Conservation (phyloP, 2,113 vertebrate species). For the Bettongia penicillata region DNA sequence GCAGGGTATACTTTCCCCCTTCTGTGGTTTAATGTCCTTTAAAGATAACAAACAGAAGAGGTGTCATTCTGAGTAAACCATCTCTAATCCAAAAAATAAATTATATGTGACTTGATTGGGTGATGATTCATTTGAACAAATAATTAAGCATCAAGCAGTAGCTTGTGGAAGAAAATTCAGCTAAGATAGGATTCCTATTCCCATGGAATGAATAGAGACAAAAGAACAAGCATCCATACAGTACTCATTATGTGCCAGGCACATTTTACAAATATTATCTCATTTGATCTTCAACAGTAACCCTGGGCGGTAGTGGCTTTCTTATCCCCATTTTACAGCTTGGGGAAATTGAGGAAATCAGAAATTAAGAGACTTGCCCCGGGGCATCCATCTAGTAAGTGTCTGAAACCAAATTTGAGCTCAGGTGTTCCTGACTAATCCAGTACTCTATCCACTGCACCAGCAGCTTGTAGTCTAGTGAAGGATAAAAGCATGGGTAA, state of each 20-base stretch:
- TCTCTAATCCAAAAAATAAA: slow-evolving; percentile 42
- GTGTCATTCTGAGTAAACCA: slow-evolving; percentile 47
- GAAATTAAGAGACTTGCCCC: background rate
- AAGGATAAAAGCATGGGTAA: background rate
- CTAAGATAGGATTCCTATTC: background rate
- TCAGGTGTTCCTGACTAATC: background rate
- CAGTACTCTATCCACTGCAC: background rate
- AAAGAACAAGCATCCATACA: background rate
- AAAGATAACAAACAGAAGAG: slow-evolving; percentile 11
- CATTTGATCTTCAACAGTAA: background rate
- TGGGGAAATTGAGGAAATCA: background rate
- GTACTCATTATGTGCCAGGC: background rate
- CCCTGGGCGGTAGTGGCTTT: background rate
- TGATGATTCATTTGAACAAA: background rate
- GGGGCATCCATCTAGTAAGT: background rate
- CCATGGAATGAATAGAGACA: background rate
- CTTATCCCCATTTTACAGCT: background rate
- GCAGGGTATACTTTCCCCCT: slow-evolving; percentile 51
- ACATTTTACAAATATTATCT: background rate
- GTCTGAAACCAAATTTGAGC: background rate
- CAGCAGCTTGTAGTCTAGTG: background rate
- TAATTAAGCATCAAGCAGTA: background rate
- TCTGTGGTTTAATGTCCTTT: slow-evolving; percentile 54
- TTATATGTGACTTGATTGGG: background rate
- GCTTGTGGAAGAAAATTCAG: background rate